Evolutionary conservation across 2,113 vertebrate species (phyloP), one percentile per base, ranked within the genome.

Genomic region (Azemiops feae): DNA sequence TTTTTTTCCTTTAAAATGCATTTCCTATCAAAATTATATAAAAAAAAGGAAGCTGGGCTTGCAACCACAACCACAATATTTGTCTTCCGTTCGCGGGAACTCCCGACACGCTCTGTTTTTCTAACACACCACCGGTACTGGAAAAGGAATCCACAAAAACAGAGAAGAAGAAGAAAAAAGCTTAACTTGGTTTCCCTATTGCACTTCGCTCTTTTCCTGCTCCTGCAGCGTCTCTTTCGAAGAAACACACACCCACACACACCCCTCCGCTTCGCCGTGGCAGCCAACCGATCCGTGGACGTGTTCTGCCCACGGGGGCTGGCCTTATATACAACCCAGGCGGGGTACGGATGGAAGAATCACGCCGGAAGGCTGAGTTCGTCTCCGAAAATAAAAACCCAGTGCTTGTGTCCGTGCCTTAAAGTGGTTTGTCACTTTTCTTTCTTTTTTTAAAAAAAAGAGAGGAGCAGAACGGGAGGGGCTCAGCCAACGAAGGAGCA

Each of bases 351-450:
- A 94, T 4, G 58, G 90, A 93, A 88, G 85, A 90, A 95, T 93
- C 92, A 45, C 90, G 92, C 11, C 74, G 88, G 89, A 91, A 93
- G 90, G 10, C 86, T 0, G n/a, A 43, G 39, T 57, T 52, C 88
- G 50, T 92, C 95, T 95, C 96, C 96, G 95, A 97, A 95, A 96
- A 96, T 96, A 95, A 96, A 50, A 97, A 45, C 95, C 96, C 95
- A 96, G 94, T 27, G 95, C 96, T 94, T 64, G 23, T 91, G 92
- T 92, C 92, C 16, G 94, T 92, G 88, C 87, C 95, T 89, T 94
- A 54, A 96, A 97, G 97, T 97, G 96, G 96, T 95, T 96, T 95
- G 94, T 64, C 91, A 91, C 10, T 94, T 69, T 27, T 69, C 11
- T 18, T 54, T 3, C 3, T 16, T 60, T 60, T 27, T 74, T 74